phyloP scores from a whole-genome alignment of 64 coral and sea anemone species.

The Astreopora myriophthalma region DNA sequence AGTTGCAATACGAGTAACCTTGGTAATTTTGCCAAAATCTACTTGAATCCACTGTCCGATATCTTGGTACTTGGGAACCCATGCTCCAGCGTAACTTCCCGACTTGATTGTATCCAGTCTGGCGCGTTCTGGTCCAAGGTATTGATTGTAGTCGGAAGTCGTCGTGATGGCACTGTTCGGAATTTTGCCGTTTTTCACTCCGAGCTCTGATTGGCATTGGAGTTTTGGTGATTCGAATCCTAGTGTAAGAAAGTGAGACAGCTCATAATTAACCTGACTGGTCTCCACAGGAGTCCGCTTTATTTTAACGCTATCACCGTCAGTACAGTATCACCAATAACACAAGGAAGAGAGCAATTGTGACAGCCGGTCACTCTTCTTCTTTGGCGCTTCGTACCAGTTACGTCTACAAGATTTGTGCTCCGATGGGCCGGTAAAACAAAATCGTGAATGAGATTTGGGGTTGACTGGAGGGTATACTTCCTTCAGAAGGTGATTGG shows the following conservation, averaged over 20 bases:
- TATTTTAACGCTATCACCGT: too few species aligned
- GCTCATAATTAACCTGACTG: not conserved
- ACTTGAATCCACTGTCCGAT: constrained; percentile 74
- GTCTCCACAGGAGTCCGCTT: not conserved
- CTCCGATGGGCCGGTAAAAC: too few species aligned
- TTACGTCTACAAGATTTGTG: too few species aligned
- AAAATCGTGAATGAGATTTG: too few species aligned
- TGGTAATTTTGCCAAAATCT: constrained; percentile 66
- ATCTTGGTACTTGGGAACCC: constrained; percentile 65
- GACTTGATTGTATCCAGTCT: constrained; percentile 48
- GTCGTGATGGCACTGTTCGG: constrained; percentile 22
- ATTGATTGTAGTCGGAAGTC: constrained; percentile 49
- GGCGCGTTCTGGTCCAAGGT: constrained; percentile 67
- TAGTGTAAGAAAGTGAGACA: not conserved
- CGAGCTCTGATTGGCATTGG: not conserved
- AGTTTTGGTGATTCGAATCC: constrained; percentile 1
- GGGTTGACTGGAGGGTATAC: too few species aligned
- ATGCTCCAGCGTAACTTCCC: constrained; percentile 60
- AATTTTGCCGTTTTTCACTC: not conserved
- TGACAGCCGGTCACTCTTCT: too few species aligned
- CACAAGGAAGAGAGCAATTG: too few species aligned
- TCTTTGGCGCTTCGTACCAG: too few species aligned
- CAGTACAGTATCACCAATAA: too few species aligned
- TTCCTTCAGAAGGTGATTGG: too few species aligned
- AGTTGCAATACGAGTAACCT: constrained; percentile 74